These are phyloP conservation scores for Hirundo rustica DNA, from an alignment of 2,797 vertebrate species.

Conservation along the genomic window DNA sequence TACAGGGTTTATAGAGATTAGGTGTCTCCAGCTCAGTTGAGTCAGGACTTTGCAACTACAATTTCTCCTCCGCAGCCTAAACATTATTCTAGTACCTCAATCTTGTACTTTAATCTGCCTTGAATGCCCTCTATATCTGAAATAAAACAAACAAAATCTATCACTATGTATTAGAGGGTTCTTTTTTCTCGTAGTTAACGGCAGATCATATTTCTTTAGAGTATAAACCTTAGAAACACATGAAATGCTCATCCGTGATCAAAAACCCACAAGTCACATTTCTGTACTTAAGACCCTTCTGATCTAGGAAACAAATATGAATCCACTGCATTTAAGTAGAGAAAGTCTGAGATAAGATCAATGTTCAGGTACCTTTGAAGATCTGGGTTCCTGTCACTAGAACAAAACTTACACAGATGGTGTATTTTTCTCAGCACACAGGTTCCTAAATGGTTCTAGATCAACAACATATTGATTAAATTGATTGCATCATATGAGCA, in stretches of 20 bases:
- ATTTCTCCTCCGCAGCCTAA: background rate
- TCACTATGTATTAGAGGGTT: background rate
- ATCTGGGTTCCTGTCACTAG: background rate
- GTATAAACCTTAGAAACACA: background rate
- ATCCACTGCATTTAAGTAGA: background rate
- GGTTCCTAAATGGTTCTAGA: background rate
- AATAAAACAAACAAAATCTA: background rate
- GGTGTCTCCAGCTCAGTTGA: slow-evolving; percentile 50
- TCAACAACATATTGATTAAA: background rate
- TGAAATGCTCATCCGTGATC: background rate
- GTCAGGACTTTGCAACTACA: slow-evolving; percentile 36
- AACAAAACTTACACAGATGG: background rate
- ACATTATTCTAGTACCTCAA: background rate
- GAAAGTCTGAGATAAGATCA: background rate
- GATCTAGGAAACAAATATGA: background rate
- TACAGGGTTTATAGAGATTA: slow-evolving; percentile 45
- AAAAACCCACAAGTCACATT: background rate
- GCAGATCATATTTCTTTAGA: background rate
- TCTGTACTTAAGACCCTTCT: background rate
- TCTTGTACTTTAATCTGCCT: background rate
- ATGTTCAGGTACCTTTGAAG: background rate
- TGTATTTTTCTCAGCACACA: background rate
- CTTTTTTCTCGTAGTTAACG: background rate
- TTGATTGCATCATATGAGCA: background rate
- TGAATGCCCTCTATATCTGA: background rate